Evolutionary conservation across 2,888 invertebrate species (phyloP).

Genomic region (Acrobasis repandana): DNA sequence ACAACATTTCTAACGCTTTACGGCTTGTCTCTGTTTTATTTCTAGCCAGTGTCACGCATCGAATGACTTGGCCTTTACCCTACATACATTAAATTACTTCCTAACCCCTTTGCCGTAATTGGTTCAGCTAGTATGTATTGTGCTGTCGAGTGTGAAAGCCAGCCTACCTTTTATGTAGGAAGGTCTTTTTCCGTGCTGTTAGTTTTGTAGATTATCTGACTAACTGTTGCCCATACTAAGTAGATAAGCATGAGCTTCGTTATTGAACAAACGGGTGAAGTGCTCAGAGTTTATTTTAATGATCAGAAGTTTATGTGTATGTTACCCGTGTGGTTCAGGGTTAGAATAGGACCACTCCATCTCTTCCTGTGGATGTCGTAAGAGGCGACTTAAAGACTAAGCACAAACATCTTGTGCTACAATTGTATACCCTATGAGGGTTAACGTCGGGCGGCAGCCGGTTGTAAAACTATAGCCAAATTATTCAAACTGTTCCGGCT

Average conservation of each 20-base stretch:
- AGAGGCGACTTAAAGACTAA: too few species aligned
- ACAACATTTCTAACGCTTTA: not conserved
- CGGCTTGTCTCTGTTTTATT: not conserved
- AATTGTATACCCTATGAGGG: too few species aligned
- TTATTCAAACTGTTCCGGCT: too few species aligned
- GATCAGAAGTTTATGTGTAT: too few species aligned
- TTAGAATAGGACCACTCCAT: too few species aligned
- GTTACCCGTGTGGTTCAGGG: too few species aligned
- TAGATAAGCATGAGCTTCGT: not conserved
- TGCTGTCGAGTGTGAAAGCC: not conserved
- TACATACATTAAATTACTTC: constrained; percentile 2
- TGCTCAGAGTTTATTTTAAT: too few species aligned
- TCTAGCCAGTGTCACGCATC: constrained; percentile 11
- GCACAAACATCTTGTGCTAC: too few species aligned
- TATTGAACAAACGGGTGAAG: too few species aligned
- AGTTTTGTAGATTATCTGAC: not conserved
- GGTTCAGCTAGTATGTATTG: not conserved
- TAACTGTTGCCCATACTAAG: not conserved
- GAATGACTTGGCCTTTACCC: not conserved
- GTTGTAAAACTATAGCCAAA: too few species aligned
- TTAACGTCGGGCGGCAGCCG: too few species aligned
- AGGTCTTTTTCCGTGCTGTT: not conserved
- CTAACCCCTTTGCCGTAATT: constrained; percentile 1
- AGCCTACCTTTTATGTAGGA: not conserved
- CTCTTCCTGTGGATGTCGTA: too few species aligned